Percentiles rank a stretch among this genome's conserved stretches.
Evolutionary conservation across 2,888 invertebrate species (phyloP).

Genomic region (Myathropa florea): DNA sequence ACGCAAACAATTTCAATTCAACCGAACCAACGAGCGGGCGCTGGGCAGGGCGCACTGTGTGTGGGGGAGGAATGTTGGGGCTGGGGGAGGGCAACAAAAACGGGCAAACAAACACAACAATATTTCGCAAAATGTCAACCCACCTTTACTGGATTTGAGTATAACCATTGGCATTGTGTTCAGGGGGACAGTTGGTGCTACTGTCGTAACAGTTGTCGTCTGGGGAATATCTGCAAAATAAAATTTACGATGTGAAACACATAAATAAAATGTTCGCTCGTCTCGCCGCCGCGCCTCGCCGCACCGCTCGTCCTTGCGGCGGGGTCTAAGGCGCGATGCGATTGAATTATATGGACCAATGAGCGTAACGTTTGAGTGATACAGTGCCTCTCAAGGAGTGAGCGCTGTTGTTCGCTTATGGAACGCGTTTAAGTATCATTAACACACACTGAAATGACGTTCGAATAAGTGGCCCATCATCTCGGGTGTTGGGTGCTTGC

Average conservation of each 20-base stretch:
- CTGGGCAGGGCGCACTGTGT: background rate
- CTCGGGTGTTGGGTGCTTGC: background rate
- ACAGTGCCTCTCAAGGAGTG: slow-evolving; percentile 22
- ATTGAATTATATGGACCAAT: slow-evolving; percentile 60
- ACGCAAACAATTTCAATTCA: background rate
- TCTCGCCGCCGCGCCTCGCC: background rate
- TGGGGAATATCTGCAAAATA: slow-evolving; percentile 79
- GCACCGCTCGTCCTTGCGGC: background rate
- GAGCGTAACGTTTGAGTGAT: slow-evolving; percentile 49
- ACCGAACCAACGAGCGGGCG: background rate
- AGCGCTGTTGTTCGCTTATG: slow-evolving; percentile 59
- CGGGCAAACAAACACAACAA: background rate
- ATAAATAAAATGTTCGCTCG: slow-evolving; percentile 44
- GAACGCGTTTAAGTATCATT: slow-evolving; percentile 59
- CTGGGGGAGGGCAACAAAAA: slow-evolving; percentile 4
- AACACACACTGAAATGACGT: slow-evolving; percentile 47
- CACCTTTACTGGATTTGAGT: slow-evolving; percentile 79
- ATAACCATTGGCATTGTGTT: slow-evolving; percentile 78
- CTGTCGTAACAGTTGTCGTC: slow-evolving; percentile 80
- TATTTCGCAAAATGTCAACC: slow-evolving; percentile 65
- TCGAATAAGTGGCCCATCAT: slow-evolving; percentile 42
- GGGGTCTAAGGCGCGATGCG: background rate
- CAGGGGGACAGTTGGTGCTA: slow-evolving; percentile 79
- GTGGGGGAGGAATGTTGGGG: background rate
- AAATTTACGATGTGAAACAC: slow-evolving; percentile 61